These are phyloP conservation scores for Drosophila takahashii DNA, from an alignment of 1,140 invertebrate genomes.

Conservation along the genomic window DNA sequence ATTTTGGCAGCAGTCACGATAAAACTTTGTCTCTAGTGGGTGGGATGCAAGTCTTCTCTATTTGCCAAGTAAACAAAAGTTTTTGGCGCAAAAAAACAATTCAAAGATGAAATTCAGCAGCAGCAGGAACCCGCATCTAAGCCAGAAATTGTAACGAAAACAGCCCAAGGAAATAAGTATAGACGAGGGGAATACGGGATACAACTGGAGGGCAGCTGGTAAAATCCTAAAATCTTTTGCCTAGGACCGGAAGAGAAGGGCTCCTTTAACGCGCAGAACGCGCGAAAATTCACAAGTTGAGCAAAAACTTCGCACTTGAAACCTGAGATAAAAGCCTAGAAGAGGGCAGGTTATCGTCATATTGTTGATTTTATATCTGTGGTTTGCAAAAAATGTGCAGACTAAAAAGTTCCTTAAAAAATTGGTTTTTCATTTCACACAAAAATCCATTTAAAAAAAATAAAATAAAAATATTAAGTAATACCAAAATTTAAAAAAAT, in stretches of 20 bases:
- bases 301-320: conserved; percentile 41
- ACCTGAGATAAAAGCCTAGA: background rate
- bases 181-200: conserved; percentile 27
- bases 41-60: conserved; percentile 38
- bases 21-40: conserved; percentile 15
- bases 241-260: conserved; percentile 11
- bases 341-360: background rate
- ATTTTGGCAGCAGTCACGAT: conserved; percentile 52
- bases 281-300: conserved; percentile 55
- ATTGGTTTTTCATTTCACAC: no score
- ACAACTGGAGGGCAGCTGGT: conserved; percentile 23
- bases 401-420: background rate
- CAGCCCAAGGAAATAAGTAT: conserved; percentile 29
- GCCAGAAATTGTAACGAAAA: conserved; percentile 44
- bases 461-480: no score
- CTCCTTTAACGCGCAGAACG: conserved; percentile 43
- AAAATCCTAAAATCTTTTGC: conserved; percentile 6
- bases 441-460: no score
- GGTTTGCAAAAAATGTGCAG: background rate
- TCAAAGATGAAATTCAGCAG: conserved; percentile 67
- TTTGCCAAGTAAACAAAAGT: conserved; percentile 80
- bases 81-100: conserved; percentile 79
- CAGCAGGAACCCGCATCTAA: conserved; percentile 48
- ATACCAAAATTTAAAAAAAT: no score
- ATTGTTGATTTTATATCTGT: background rate